A percentile compares a stretch with the other conserved stretches of the same genome.
phyloP scores from a whole-genome alignment of 2,113 vertebrate genomes.

The Drymodes brunneopygia region DNA sequence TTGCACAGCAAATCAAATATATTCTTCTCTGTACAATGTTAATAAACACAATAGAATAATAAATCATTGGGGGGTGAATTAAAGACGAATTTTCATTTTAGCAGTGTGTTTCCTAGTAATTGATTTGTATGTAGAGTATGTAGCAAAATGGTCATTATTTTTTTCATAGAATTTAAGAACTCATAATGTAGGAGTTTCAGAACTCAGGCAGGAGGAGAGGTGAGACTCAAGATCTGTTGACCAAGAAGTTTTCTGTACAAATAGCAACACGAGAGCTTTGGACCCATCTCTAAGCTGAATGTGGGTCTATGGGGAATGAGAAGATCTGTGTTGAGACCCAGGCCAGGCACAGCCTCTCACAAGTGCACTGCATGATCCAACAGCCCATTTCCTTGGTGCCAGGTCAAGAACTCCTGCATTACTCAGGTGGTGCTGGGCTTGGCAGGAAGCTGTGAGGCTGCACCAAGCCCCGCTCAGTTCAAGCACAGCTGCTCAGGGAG shows the following conservation, averaged over 20 bases:
- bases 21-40: background rate
- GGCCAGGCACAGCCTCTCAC: background rate
- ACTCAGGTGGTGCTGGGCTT: accelerated
- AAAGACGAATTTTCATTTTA: background rate
- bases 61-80: background rate
- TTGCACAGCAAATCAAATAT: background rate
- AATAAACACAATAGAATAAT: background rate
- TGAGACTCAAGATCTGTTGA: background rate
- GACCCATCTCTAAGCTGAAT: background rate
- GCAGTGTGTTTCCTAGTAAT: background rate
- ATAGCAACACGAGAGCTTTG: background rate
- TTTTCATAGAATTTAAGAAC: background rate
- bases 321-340: accelerated
- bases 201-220: background rate
- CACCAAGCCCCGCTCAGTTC: background rate
- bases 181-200: background rate
- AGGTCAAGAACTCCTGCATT: background rate
- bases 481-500: background rate
- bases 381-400: background rate
- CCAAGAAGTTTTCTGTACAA: background rate
- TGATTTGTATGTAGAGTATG: background rate
- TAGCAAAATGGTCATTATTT: background rate
- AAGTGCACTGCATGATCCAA: accelerated
- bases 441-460: background rate
- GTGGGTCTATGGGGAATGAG: background rate